Evolutionary conservation across 1,140 invertebrate species (phyloP), one percentile per base, ranked within the genome.

Genomic region (Temnothorax curvispinosus): DNA sequence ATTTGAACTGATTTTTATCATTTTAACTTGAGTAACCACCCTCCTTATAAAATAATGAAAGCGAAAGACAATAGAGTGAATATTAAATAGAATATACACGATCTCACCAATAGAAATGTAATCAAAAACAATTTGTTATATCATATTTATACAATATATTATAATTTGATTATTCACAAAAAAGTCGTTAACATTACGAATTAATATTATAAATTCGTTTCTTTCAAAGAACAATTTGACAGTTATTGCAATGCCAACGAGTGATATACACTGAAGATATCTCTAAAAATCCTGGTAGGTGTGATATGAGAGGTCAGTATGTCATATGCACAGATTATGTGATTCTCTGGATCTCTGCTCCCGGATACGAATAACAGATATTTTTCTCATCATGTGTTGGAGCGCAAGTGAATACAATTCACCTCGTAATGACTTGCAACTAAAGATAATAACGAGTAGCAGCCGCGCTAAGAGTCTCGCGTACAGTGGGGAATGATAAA

Each of bases 341-440:
- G 11, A 50, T 64, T 64, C 21, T 62, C 1, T 0, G 1, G 27
- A 64, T 52, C 1, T 76, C 15, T 78, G 76, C 76, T 78, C 76
- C 60, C 60, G 76, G 76, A 78, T 64, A 21, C 15, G 18, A 52
- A 54, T 3, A 52, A 50, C 11, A 65, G 27, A 78, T 78, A 47
- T 35, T 47, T 62, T 78, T 65, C 18, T 47, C 0, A 8, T 21
- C 9, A 35, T 3, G 6, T 21, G 2, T 38, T 58, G 35, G 18
- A 75, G 41, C n/a, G 18, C 18, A 71, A 52, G n/a, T 15, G 5
- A 56, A 15, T 41, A n/a, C 1, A 32, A 56, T 32, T 3, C 4
- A 72, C 41, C 15, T 58, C 5, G 50, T 58, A 41, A 58, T 75
- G 52, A 75, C n/a, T 75, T 75, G 18, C 52, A 75, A 41, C 6